Evolutionary conservation across 2,797 vertebrate species (phyloP).

Genomic region (Anolis apletophallus): DNA sequence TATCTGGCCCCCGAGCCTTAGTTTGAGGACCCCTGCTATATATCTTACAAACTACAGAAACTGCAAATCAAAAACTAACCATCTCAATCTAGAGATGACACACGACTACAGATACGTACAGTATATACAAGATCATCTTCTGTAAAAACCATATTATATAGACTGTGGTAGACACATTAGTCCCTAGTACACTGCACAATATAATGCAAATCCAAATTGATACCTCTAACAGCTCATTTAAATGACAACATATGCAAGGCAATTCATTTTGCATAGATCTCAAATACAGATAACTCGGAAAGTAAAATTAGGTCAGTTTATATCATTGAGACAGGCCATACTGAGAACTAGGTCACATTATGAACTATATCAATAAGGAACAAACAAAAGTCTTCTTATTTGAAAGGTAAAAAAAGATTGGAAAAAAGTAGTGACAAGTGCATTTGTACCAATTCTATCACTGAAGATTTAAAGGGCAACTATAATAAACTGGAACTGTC

Average conservation of each 20-base stretch:
- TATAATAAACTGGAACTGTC: not conserved
- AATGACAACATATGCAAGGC: not conserved
- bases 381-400: not conserved
- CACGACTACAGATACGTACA: not conserved
- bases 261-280: not conserved
- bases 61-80: not conserved
- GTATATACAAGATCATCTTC: not conserved
- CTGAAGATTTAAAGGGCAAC: not conserved
- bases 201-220: not conserved
- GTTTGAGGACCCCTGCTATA: too few species aligned
- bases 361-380: not conserved
- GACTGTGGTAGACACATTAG: too few species aligned
- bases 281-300: not conserved
- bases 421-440: not conserved
- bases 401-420: not conserved
- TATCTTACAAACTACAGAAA: not conserved
- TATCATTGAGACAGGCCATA: not conserved
- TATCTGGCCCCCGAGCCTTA: too few species aligned
- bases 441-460: not conserved
- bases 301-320: not conserved
- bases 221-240: not conserved
- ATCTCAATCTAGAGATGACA: not conserved
- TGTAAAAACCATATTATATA: not conserved
- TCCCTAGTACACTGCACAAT: not conserved
- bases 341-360: not conserved